phyloP scores from a whole-genome alignment of 2,113 vertebrate genomes.

The Mesocricetus auratus region DNA sequence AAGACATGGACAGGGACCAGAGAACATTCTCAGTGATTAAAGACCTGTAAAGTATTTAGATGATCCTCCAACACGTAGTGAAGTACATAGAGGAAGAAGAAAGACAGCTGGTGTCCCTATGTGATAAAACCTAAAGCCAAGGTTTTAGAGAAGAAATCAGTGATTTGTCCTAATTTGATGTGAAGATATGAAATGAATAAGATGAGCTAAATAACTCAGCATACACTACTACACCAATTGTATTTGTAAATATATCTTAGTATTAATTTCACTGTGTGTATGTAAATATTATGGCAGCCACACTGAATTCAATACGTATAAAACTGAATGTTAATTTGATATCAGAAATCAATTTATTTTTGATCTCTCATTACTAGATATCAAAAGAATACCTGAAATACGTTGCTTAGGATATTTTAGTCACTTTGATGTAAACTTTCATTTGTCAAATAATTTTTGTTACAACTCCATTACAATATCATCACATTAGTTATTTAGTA shows the following conservation, averaged over 20 bases:
- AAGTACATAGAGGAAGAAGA: background rate
- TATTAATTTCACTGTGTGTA: background rate
- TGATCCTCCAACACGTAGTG: background rate
- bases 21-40: background rate
- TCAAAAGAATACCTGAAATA: background rate
- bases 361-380: background rate
- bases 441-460: conserved; percentile 44
- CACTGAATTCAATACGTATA: background rate
- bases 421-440: conserved; percentile 20
- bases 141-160: background rate
- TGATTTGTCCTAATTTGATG: background rate
- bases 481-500: background rate
- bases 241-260: background rate
- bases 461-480: conserved; percentile 24
- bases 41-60: background rate
- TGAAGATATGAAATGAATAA: background rate
- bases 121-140: background rate
- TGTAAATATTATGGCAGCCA: conserved; percentile 21
- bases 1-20: background rate
- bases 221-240: background rate
- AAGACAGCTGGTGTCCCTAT: background rate
- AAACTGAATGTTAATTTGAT: background rate
- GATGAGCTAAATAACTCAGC: background rate
- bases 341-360: conserved; percentile 39
- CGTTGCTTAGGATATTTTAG: background rate